Evolutionary conservation across 2,888 invertebrate genomes (phyloP), one percentile per base, ranked within the genome.

Genomic region (Meghimatium bilineatum): DNA sequence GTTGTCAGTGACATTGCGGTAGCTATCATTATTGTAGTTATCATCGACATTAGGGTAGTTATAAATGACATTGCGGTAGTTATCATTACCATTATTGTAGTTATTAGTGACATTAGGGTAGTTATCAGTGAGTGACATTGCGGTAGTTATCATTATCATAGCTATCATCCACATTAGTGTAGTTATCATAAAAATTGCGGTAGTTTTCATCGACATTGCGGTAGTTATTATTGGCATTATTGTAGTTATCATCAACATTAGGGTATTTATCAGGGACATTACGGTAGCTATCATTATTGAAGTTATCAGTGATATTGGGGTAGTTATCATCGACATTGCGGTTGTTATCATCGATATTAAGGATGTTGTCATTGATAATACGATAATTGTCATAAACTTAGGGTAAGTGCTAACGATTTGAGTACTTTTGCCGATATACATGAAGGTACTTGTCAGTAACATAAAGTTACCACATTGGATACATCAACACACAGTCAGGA

Each of bases 161-260:
- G 32, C 32, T 34, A 71, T 71, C 71, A 71, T 67, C 67, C 8
- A 14, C 67, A 67, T 67, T 26, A 67, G n/a, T 34, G 32, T 71
- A 29, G 32, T 71, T 34, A 71, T 71, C 71, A 71, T 71, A 29
- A 3, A 32, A 29, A 71, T 71, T 34, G 0, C 32, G 32, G 0
- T 71, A 29, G 0, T 71, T 34, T 0, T 71, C 71, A 3, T 71
- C 71, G 32, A 32, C 10, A 71, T 71, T 34, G 32, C 32, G 32
- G 32, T 71, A 29, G 32, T 71, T 34, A 71, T 71, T n/a, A 71
- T 71, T 34, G n/a, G n/a, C n/a, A n/a, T 32, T 34, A 1, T 0
- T 26, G 1, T 71, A 29, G 10, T 71, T 34, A n/a, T 32, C 29
- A 71, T 71, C 38, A 32, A 12, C 34, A n/a, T 71, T 26, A 32